Conservation (phyloP, 2,888 invertebrate species). For the Entomobrya multifasciata region DNA sequence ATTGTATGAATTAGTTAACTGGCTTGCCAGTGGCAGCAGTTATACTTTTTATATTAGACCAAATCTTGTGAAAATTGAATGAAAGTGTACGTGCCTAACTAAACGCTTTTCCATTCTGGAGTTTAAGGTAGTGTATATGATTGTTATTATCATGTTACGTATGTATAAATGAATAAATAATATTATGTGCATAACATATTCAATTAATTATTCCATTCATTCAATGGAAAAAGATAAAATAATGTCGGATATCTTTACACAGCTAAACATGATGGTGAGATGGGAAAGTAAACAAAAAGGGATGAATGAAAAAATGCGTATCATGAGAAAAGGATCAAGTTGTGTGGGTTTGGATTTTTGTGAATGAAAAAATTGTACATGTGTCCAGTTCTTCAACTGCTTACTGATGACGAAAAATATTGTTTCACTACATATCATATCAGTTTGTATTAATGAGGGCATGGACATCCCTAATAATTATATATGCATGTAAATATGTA, state of each 20-base stretch:
- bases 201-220: constrained; percentile 36
- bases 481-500: neutral
- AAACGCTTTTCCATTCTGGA: constrained; percentile 1
- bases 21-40: neutral
- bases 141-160: neutral
- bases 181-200: neutral
- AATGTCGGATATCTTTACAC: neutral
- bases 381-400: neutral
- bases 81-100: neutral
- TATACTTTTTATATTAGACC: neutral
- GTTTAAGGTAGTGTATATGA: no score
- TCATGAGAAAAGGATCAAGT: no score
- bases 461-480: constrained; percentile 1
- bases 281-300: constrained; percentile 14
- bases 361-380: constrained; percentile 30
- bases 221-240: constrained; percentile 10
- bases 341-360: constrained; percentile 24
- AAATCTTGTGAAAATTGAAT: neutral
- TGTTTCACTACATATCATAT: no score
- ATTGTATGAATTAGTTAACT: constrained; percentile 10
- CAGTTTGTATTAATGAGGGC: no score
- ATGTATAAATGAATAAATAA: neutral
- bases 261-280: neutral
- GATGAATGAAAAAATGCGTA: constrained; percentile 48
- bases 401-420: constrained; percentile 4